Percentiles rank a stretch among this genome's conserved stretches.
Conservation (phyloP, 2,113 vertebrate genomes). For the Nothobranchius kuhntae region DNA sequence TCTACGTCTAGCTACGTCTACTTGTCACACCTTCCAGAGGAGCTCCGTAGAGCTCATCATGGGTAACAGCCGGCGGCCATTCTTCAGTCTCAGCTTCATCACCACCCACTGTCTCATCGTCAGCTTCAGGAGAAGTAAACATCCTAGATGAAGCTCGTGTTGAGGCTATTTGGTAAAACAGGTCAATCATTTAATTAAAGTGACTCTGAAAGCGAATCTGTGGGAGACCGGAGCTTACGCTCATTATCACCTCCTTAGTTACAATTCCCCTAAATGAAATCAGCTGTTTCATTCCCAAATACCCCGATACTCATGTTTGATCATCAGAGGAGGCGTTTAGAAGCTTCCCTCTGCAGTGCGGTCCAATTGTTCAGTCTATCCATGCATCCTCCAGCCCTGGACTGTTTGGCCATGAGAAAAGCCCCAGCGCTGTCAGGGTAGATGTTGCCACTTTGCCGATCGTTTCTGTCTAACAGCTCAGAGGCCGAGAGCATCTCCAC, state of each 20-base stretch:
- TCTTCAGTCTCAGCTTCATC: constrained; percentile 7
- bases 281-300: constrained; percentile 12
- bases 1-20: constrained; percentile 8
- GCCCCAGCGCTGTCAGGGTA: constrained; percentile 71
- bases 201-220: not conserved
- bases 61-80: not conserved
- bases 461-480: constrained; percentile 75
- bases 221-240: constrained; percentile 15
- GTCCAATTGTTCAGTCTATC: constrained; percentile 61
- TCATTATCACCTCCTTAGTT: constrained; percentile 17
- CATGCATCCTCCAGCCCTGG: constrained; percentile 54
- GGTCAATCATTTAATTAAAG: constrained; percentile 1
- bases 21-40: constrained; percentile 37
- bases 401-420: constrained; percentile 69
- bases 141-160: not conserved
- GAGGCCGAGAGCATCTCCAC: constrained; percentile 75
- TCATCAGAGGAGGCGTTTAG: constrained; percentile 39
- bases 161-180: constrained; percentile 9
- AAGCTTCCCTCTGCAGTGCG: constrained; percentile 52
- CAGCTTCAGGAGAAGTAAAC: constrained; percentile 16
- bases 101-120: constrained; percentile 1
- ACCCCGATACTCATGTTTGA: constrained; percentile 20
- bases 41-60: constrained; percentile 21
- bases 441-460: constrained; percentile 77
- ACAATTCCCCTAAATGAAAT: constrained; percentile 6